These are phyloP conservation scores for Callipepla squamata DNA, from an alignment of 2,113 vertebrate genomes.

Conservation along the genomic window DNA sequence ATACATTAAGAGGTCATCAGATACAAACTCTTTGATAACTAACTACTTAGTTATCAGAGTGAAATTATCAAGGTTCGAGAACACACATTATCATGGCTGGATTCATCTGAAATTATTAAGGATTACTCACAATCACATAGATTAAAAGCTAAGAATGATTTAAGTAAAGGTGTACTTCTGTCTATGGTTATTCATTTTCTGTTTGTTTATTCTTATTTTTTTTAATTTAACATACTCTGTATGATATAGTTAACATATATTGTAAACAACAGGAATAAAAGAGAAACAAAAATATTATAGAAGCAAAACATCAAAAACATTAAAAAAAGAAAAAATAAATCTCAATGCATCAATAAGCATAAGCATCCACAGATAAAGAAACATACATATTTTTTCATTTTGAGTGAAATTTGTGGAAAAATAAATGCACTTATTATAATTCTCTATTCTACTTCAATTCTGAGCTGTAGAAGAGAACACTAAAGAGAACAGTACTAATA, in stretches of 20 bases:
- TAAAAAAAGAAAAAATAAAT: no score
- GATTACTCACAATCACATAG: neutral
- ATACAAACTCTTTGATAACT: constrained; percentile 44
- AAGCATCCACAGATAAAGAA: neutral
- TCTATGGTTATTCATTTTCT: neutral
- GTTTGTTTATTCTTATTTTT: neutral
- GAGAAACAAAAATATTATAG: accelerated
- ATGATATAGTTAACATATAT: neutral
- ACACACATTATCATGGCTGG: neutral
- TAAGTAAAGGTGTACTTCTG: neutral
- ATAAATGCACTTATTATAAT: neutral
- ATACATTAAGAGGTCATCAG: constrained; percentile 3
- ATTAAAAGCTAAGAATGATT: neutral
- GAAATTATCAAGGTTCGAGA: neutral
- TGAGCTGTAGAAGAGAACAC: neutral
- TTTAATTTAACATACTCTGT: neutral
- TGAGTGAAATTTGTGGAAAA: neutral
- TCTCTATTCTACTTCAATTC: neutral
- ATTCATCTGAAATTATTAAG: neutral
- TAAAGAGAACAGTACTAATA: neutral
- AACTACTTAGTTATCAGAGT: neutral
- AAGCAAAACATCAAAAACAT: neutral
- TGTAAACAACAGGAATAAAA: neutral
- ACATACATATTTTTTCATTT: neutral
- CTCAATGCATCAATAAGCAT: neutral